Evolutionary conservation across 2,113 vertebrate genomes (phyloP).

Genomic region (Pseudolaguvia tuberculata): DNA sequence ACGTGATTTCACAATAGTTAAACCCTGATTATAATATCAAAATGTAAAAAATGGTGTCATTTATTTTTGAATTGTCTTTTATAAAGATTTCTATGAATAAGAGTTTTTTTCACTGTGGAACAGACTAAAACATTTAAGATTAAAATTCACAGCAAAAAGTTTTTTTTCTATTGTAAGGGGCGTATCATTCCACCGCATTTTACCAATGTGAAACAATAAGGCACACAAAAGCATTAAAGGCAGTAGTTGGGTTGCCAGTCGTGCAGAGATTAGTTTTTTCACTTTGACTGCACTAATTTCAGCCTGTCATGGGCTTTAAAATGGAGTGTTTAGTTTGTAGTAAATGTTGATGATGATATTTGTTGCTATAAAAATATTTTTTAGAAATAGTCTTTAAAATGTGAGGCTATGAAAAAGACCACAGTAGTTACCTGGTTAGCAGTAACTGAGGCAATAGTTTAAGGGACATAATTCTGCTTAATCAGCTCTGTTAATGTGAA

Average conservation of each 20-base stretch:
- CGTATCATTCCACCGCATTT: constrained; percentile 1
- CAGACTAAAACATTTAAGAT: constrained; percentile 30
- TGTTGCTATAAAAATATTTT: too few species aligned
- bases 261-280: background rate
- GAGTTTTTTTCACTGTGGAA: too few species aligned
- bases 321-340: background rate
- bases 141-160: background rate
- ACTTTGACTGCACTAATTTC: background rate
- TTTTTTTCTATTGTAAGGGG: constrained; percentile 4
- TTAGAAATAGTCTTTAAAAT: background rate
- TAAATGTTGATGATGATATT: too few species aligned
- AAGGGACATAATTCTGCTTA: background rate
- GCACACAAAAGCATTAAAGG: constrained; percentile 17
- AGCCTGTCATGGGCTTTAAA: background rate
- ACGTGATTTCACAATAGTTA: too few species aligned
- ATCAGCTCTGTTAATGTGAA: background rate
- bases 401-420: background rate
- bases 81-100: too few species aligned
- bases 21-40: too few species aligned
- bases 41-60: too few species aligned
- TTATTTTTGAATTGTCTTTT: too few species aligned
- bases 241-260: background rate
- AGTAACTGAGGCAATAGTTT: background rate
- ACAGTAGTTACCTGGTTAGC: background rate
- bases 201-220: constrained; percentile 11